These are phyloP conservation scores for Eugnorisma glareosa DNA, from an alignment of 2,888 invertebrate genomes.

Conservation along the genomic window DNA sequence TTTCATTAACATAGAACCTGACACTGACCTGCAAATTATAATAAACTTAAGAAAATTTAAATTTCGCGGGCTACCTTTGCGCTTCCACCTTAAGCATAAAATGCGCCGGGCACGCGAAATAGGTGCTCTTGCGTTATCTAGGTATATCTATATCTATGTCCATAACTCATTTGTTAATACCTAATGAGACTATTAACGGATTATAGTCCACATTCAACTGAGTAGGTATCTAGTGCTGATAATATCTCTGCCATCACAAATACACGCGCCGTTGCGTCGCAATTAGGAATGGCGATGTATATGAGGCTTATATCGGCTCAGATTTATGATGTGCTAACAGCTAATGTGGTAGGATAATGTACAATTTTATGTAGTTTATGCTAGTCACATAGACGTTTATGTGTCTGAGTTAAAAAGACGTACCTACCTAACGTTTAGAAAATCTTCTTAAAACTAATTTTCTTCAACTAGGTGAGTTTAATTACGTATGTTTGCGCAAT, in stretches of 20 bases:
- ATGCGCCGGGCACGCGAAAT: too few species aligned
- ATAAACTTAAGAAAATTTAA: too few species aligned
- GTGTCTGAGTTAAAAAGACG: background rate
- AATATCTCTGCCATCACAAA: conserved; percentile 17
- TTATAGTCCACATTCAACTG: conserved; percentile 15
- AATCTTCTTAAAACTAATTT: background rate
- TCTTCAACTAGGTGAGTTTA: background rate
- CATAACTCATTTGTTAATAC: conserved; percentile 1
- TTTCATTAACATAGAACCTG: too few species aligned
- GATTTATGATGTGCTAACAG: conserved; percentile 24
- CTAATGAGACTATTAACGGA: conserved; percentile 22
- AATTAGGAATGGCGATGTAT: conserved; percentile 27
- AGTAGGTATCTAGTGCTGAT: conserved; percentile 17
- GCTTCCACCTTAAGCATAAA: too few species aligned
- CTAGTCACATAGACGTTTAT: background rate
- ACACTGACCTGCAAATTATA: too few species aligned
- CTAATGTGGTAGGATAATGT: background rate
- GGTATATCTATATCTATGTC: background rate
- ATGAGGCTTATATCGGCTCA: background rate
- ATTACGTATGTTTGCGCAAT: background rate
- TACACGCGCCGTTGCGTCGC: background rate
- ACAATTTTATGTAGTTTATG: background rate
- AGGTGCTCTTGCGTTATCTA: background rate
- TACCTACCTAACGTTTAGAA: background rate
- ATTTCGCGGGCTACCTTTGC: too few species aligned